Conservation (phyloP, 1,140 invertebrate genomes). For the Papilio glaucus region DNA sequence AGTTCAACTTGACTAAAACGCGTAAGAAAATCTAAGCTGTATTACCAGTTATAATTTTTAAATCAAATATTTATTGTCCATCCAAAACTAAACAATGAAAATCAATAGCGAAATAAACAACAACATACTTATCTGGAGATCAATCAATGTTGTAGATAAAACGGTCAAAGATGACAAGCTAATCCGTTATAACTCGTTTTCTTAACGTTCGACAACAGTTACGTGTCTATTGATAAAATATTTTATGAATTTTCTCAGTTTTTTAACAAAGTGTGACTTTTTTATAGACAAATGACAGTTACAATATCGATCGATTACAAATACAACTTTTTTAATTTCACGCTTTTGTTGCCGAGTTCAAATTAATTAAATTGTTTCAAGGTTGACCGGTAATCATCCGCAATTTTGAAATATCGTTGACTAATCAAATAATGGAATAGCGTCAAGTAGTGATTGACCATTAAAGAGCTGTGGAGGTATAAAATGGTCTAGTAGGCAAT, state of each 20-base stretch:
- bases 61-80: constrained; percentile 5
- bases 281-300: background rate
- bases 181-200: constrained; percentile 39
- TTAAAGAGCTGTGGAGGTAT: constrained; percentile 51
- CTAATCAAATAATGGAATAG: background rate
- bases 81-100: background rate
- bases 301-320: constrained; percentile 22
- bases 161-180: constrained; percentile 34
- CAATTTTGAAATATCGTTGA: constrained; percentile 23
- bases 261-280: background rate
- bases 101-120: constrained; percentile 19
- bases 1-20: too few species aligned
- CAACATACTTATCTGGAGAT: constrained; percentile 32
- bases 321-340: constrained; percentile 27
- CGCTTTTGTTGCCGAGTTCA: constrained; percentile 20
- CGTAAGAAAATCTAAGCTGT: background rate
- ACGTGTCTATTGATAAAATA: constrained; percentile 1
- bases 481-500: constrained; percentile 68
- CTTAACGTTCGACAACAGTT: constrained; percentile 34
- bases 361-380: constrained; percentile 1
- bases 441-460: constrained; percentile 40
- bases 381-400: constrained; percentile 25
- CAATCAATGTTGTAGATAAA: constrained; percentile 40
- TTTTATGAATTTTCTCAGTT: background rate
- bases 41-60: constrained; percentile 7